Evolutionary conservation across 2,888 invertebrate species (phyloP).

Genomic region (Calameuta pallipes): DNA sequence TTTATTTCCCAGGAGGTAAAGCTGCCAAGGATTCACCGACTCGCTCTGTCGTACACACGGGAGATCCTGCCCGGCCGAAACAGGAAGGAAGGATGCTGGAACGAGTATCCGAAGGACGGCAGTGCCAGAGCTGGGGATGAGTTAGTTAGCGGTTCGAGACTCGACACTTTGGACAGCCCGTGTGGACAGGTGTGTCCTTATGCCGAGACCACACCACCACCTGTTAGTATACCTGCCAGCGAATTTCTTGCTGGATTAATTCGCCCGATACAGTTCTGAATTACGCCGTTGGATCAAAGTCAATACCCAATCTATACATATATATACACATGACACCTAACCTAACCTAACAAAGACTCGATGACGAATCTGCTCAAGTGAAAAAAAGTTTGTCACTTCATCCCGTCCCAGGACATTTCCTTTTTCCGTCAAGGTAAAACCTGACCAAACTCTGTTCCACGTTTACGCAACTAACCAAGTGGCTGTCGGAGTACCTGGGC

Average conservation of each 20-base stretch:
- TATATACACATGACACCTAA: neutral
- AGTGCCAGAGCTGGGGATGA: no score
- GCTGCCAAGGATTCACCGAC: conserved; percentile 14
- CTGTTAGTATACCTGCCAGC: no score
- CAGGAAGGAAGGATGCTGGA: neutral
- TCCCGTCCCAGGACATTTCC: neutral
- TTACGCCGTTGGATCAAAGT: no score
- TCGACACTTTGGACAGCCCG: no score
- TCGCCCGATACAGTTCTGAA: no score
- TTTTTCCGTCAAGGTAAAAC: neutral
- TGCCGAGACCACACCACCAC: no score
- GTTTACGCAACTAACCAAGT: neutral
- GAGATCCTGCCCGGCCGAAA: no score
- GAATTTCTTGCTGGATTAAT: no score
- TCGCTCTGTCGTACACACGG: no score
- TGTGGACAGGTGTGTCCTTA: no score
- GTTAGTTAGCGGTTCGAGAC: neutral
- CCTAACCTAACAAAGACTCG: neutral
- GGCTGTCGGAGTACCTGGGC: neutral
- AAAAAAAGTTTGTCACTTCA: neutral
- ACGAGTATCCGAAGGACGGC: neutral
- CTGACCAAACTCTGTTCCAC: neutral
- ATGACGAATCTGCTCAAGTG: neutral
- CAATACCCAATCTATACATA: no score
- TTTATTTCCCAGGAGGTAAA: conserved; percentile 38